These are phyloP conservation scores for Hydropsyche tenuis DNA, from an alignment of 1,140 invertebrate species.

Conservation along the genomic window DNA sequence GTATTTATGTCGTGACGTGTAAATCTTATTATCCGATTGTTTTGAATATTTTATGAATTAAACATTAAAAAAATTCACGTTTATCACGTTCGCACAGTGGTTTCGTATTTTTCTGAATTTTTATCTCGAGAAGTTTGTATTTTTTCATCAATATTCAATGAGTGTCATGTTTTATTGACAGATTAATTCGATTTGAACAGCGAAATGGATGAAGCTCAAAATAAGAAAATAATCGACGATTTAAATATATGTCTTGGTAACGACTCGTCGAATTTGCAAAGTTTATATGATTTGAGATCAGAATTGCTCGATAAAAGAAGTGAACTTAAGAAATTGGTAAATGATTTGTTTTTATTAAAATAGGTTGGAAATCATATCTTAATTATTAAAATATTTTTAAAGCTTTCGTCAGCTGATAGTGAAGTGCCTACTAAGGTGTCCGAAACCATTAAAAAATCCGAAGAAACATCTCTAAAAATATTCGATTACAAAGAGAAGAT, in stretches of 20 bases:
- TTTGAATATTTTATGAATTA: too few relatives aligned
- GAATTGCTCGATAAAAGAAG: slow-evolving; percentile 43
- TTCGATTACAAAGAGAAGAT: slow-evolving; percentile 55
- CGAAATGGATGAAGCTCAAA: slow-evolving; percentile 43
- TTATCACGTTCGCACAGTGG: too few relatives aligned
- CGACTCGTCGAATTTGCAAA: slow-evolving; percentile 40
- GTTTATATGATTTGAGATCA: slow-evolving; percentile 36
- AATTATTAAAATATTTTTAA: background rate
- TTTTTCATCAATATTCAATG: too few relatives aligned
- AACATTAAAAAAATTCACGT: too few relatives aligned
- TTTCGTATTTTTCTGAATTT: too few relatives aligned
- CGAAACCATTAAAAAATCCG: slow-evolving; percentile 56
- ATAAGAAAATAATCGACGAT: slow-evolving; percentile 41
- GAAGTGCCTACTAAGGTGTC: slow-evolving; percentile 58
- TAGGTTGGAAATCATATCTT: too few relatives aligned
- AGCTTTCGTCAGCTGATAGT: slow-evolving; percentile 56
- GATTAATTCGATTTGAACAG: background rate
- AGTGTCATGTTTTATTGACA: background rate
- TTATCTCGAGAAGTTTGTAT: too few relatives aligned
- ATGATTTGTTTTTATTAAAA: background rate
- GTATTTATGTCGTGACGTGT: too few relatives aligned
- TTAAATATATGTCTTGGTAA: slow-evolving; percentile 40
- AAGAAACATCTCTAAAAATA: slow-evolving; percentile 56
- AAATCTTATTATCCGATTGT: too few relatives aligned
- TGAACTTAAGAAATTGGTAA: slow-evolving; percentile 45